phyloP scores from a whole-genome alignment of 2,113 vertebrate genomes.

The Malaclemys terrapin region DNA sequence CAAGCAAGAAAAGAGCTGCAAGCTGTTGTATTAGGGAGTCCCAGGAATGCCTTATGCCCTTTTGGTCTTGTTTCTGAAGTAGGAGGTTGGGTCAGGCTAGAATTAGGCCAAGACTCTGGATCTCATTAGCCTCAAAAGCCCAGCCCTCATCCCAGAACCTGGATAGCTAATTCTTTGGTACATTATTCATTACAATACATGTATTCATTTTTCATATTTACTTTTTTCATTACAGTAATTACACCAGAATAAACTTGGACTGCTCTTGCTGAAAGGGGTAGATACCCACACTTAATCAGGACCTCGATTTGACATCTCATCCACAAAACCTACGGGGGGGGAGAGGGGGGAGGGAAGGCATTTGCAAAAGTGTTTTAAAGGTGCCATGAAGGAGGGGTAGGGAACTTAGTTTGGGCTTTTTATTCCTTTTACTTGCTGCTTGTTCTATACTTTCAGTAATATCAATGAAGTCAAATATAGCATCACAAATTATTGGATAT shows the following conservation, averaged over 20 bases:
- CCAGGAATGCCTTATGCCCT: neutral
- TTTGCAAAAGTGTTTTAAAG: neutral
- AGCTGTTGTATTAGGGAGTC: neutral
- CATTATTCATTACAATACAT: neutral
- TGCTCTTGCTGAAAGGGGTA: neutral
- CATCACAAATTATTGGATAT: neutral
- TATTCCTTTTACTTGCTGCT: neutral
- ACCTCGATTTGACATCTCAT: neutral
- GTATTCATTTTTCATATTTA: neutral
- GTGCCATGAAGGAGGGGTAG: neutral
- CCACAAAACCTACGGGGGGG: neutral
- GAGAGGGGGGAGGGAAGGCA: neutral
- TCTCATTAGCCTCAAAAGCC: neutral
- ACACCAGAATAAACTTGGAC: neutral
- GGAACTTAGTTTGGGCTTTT: neutral
- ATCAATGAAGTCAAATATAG: neutral
- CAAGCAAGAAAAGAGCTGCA: neutral
- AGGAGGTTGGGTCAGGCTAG: neutral
- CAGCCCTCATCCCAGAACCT: neutral
- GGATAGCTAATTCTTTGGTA: neutral
- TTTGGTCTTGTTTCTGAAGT: neutral
- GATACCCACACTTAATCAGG: neutral
- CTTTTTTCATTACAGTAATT: neutral
- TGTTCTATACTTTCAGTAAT: neutral
- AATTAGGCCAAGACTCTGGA: neutral